Conservation (phyloP, 1,140 invertebrate genomes). For the Bombus picipes region DNA sequence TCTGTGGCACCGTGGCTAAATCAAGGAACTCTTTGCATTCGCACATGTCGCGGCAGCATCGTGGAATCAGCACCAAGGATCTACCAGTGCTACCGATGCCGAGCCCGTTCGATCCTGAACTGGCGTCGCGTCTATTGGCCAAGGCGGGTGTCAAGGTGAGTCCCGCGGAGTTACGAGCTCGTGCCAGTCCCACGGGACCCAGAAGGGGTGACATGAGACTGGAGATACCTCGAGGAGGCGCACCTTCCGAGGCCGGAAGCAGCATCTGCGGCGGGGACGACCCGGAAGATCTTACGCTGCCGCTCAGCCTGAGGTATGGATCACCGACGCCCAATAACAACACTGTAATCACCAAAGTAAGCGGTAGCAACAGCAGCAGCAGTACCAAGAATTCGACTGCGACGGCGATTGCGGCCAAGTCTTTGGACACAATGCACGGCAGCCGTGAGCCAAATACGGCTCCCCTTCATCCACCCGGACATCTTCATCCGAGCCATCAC, state of each 20-base stretch:
- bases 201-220: constrained; percentile 90
- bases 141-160: constrained; percentile 95
- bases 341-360: constrained; percentile 80
- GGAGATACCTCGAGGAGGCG: constrained; percentile 85
- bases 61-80: constrained; percentile 95
- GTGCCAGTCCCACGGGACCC: constrained; percentile 92
- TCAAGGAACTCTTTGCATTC: constrained; percentile 95
- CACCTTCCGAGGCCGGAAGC: constrained; percentile 87
- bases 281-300: constrained; percentile 90
- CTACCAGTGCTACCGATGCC: constrained; percentile 95
- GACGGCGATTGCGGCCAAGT: constrained; percentile 83
- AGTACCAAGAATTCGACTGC: constrained; percentile 64
- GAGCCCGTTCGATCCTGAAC: constrained; percentile 93
- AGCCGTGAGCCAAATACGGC: constrained; percentile 83
- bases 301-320: constrained; percentile 79
- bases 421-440: constrained; percentile 83
- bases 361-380: constrained; percentile 63
- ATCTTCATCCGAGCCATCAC: constrained; percentile 76
- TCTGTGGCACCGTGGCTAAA: constrained; percentile 95
- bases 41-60: constrained; percentile 95
- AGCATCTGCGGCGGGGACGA: constrained; percentile 90
- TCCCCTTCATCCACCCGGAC: constrained; percentile 66
- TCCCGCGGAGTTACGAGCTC: constrained; percentile 89
- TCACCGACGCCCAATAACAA: constrained; percentile 80
- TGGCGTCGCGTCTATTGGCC: constrained; percentile 90